A percentile compares a stretch with the other conserved stretches of the same genome.
phyloP scores from a whole-genome alignment of 2,113 vertebrate species.

The Clarias gariepinus region DNA sequence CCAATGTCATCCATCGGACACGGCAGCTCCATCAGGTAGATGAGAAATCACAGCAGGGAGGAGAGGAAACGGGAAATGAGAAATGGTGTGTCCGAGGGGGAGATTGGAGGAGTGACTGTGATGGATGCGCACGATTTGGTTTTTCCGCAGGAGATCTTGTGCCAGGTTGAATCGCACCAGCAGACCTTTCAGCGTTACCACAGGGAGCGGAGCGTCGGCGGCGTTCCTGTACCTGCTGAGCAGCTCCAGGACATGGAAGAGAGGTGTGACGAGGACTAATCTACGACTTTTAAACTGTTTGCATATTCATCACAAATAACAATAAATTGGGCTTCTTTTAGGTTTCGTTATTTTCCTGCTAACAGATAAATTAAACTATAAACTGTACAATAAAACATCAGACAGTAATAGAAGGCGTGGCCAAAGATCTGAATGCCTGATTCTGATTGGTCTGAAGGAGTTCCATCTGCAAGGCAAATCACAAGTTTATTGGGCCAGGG shows the following conservation, averaged over 20 bases:
- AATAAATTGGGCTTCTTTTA: neutral
- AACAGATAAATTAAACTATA: neutral
- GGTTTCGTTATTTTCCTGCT: too few relatives aligned
- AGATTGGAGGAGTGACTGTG: neutral
- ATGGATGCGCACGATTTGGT: neutral
- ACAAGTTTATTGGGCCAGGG: too few relatives aligned
- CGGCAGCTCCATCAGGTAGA: conserved; percentile 89
- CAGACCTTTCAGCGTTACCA: conserved; percentile 91
- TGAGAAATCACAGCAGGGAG: neutral
- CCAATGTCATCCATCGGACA: conserved; percentile 84
- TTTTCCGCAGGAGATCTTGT: conserved; percentile 85
- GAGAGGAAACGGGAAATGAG: neutral
- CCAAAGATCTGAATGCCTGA: neutral
- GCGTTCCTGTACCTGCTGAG: conserved; percentile 87
- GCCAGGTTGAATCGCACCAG: conserved; percentile 86
- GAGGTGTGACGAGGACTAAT: conserved; percentile 64
- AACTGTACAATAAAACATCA: neutral
- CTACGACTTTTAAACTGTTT: neutral
- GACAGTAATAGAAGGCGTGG: neutral
- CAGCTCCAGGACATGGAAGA: conserved; percentile 96
- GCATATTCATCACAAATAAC: neutral
- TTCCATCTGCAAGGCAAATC: neutral
- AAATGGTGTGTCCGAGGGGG: neutral
- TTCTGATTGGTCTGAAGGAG: conserved; percentile 2
- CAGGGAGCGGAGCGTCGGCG: conserved; percentile 84